These are phyloP conservation scores for Lindbergichthys nudifrons DNA, from an alignment of 2,797 vertebrate species.

Conservation along the genomic window DNA sequence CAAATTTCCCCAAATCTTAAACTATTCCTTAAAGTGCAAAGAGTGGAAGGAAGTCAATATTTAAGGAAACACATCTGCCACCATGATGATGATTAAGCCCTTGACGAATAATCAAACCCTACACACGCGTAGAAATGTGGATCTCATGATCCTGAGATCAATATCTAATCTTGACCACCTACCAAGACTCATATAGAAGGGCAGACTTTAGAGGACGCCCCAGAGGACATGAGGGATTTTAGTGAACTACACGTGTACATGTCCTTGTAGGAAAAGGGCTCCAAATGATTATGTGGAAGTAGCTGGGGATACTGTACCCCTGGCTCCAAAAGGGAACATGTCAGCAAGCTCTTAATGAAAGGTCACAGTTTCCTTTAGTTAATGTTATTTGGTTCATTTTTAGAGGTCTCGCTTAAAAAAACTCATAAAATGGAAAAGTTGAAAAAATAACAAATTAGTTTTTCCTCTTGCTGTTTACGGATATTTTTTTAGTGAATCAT, in stretches of 20 bases:
- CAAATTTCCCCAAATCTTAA: neutral
- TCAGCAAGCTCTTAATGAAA: conserved; percentile 48
- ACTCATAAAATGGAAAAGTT: neutral
- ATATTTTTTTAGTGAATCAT: conserved; percentile 44
- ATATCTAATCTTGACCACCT: conserved; percentile 2
- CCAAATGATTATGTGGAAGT: conserved; percentile 20
- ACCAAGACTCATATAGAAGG: neutral
- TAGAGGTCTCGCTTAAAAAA: conserved; percentile 14
- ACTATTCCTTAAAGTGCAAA: neutral
- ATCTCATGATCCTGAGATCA: conserved; percentile 4
- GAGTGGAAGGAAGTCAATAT: too few species aligned
- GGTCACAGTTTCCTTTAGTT: conserved; percentile 2
- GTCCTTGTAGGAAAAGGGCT: neutral
- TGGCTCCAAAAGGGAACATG: conserved; percentile 26
- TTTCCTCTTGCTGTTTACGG: conserved; percentile 14
- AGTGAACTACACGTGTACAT: neutral
- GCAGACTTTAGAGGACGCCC: conserved; percentile 8
- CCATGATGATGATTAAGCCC: too few species aligned
- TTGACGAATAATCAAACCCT: neutral
- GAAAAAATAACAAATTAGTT: neutral
- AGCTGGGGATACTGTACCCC: conserved; percentile 14
- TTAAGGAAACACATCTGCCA: neutral
- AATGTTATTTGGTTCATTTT: conserved; percentile 6
- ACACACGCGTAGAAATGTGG: neutral
- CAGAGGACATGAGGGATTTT: neutral